phyloP scores from a whole-genome alignment of 1,140 invertebrate genomes.

The Aphelenchoides fujianensis region DNA sequence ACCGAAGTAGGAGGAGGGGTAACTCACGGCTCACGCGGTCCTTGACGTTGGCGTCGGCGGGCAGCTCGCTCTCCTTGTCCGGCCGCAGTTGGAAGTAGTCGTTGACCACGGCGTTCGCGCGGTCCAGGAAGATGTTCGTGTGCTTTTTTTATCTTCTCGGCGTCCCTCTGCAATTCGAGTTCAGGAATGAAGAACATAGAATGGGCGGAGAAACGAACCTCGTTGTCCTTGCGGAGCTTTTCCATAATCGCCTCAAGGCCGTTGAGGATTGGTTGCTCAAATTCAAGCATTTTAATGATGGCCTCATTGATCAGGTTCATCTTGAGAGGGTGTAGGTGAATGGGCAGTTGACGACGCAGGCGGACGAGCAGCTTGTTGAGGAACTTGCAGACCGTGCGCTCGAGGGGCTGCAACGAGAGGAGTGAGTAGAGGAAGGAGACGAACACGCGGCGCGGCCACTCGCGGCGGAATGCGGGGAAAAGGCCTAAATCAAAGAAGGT shows the following conservation, averaged over 20 bases:
- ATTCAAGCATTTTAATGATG: background rate
- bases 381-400: background rate
- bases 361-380: background rate
- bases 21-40: too few species aligned
- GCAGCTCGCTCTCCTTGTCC: background rate
- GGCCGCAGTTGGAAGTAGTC: conserved; percentile 5
- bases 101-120: conserved; percentile 9
- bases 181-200: background rate
- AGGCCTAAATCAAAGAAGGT: too few species aligned
- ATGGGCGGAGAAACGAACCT: background rate
- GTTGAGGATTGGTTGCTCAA: background rate
- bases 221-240: background rate
- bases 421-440: too few species aligned
- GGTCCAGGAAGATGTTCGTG: conserved; percentile 8
- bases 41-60: background rate
- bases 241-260: background rate
- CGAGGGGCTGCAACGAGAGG: too few species aligned
- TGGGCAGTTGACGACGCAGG: background rate
- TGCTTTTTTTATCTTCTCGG: background rate
- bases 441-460: too few species aligned
- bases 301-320: background rate
- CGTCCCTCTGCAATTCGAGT: conserved; percentile 1
- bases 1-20: background rate
- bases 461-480: too few species aligned
- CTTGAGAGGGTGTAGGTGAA: background rate